Evolutionary conservation across 1,140 invertebrate genomes (phyloP).

Genomic region (Brachionus asplanchnoidis): DNA sequence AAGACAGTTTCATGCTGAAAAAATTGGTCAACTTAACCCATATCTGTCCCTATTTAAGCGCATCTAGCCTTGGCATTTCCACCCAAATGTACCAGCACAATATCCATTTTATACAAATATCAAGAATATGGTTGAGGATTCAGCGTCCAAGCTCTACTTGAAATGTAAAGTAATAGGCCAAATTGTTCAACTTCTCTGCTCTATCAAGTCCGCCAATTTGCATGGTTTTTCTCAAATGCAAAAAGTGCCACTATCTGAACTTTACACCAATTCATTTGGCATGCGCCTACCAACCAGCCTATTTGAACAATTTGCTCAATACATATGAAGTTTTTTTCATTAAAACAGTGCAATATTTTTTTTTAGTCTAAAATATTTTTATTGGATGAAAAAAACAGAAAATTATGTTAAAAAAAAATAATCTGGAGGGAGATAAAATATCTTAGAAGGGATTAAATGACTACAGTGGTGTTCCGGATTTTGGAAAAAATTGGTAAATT

Average conservation of each 20-base stretch:
- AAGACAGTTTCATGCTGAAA: background rate
- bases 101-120: background rate
- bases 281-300: background rate
- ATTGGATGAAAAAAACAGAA: too few relatives aligned
- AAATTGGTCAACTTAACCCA: background rate
- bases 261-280: constrained; percentile 26
- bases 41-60: background rate
- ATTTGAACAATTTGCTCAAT: background rate
- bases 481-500: too few relatives aligned
- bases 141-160: background rate
- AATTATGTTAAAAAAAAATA: too few relatives aligned
- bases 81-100: background rate
- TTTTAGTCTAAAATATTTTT: too few relatives aligned
- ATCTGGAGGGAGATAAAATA: too few relatives aligned
- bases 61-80: background rate
- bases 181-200: background rate
- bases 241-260: background rate
- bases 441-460: too few relatives aligned
- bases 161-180: background rate
- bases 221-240: background rate
- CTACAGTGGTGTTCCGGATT: too few relatives aligned
- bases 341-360: too few relatives aligned
- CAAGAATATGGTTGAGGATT: background rate
- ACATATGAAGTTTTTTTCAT: too few relatives aligned
- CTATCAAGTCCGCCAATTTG: background rate